Evolutionary conservation across 2,797 vertebrate genomes (phyloP).

Genomic region (Sebastes diaconus): DNA sequence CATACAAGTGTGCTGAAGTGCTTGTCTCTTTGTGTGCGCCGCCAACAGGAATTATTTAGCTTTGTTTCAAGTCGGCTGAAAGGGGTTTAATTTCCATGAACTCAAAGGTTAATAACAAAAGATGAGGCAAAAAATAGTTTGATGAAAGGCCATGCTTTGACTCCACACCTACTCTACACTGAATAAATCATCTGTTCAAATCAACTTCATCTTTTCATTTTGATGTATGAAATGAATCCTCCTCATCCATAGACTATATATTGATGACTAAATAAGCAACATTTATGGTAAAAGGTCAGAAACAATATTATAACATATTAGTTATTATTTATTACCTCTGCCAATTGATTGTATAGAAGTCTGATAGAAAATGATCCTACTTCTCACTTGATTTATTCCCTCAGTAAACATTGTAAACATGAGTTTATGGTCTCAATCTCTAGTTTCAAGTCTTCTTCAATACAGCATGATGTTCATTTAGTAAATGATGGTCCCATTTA

Average conservation of each 20-base stretch:
- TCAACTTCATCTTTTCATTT: neutral
- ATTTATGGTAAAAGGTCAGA: neutral
- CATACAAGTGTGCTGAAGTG: neutral
- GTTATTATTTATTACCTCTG: too few species aligned
- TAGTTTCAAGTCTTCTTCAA: too few species aligned
- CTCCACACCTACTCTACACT: neutral
- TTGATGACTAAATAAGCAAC: neutral
- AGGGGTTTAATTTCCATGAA: conserved; percentile 15
- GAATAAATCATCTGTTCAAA: conserved; percentile 12
- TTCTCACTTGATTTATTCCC: too few species aligned
- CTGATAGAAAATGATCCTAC: too few species aligned
- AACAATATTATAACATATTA: too few species aligned
- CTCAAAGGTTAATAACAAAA: conserved; percentile 8
- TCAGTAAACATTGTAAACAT: too few species aligned
- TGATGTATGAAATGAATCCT: neutral
- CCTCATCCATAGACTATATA: neutral
- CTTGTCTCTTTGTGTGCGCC: neutral
- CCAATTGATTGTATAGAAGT: too few species aligned
- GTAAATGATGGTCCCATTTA: too few species aligned
- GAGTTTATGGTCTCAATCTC: too few species aligned
- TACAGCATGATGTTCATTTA: too few species aligned
- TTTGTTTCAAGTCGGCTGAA: neutral
- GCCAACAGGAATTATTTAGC: neutral
- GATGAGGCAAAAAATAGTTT: neutral
- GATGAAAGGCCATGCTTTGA: conserved; percentile 12